phyloP scores from a whole-genome alignment of 1,140 invertebrate species.

The Polypedilum pembai region DNA sequence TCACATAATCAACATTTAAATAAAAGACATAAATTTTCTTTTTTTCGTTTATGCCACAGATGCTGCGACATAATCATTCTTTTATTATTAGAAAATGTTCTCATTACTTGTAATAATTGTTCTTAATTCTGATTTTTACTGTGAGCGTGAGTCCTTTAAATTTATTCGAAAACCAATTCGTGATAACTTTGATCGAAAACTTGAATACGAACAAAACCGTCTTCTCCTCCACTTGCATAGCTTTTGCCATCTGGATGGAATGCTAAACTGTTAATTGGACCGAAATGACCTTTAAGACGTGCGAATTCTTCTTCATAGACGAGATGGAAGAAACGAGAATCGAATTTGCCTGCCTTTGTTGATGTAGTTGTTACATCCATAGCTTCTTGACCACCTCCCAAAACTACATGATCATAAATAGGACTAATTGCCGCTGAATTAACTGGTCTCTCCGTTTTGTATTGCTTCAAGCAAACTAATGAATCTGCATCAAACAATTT shows the following conservation, averaged over 20 bases:
- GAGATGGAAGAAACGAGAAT: constrained; percentile 95
- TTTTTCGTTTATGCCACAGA: background rate
- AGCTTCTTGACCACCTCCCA: constrained; percentile 97
- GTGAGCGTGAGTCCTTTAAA: background rate
- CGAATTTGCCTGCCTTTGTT: constrained; percentile 92
- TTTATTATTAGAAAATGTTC: background rate
- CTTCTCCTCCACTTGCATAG: constrained; percentile 95
- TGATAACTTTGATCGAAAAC: constrained; percentile 94
- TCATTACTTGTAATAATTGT: background rate
- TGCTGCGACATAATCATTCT: background rate
- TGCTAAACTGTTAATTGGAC: constrained; percentile 96
- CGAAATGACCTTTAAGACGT: constrained; percentile 97
- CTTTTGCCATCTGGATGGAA: constrained; percentile 98
- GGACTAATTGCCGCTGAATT: constrained; percentile 96
- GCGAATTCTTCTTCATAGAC: constrained; percentile 99
- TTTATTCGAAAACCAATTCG: constrained; percentile 92
- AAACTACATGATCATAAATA: constrained; percentile 85
- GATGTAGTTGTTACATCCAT: constrained; percentile 99
- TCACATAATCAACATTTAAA: background rate
- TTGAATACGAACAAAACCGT: constrained; percentile 95
- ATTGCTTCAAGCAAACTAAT: constrained; percentile 81
- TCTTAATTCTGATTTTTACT: background rate
- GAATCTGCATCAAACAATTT: constrained; percentile 87
- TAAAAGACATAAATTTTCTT: background rate
- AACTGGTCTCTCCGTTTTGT: constrained; percentile 92